A percentile compares a stretch with the other conserved stretches of the same genome.
Conservation (phyloP, 2,113 vertebrate genomes). For the Passer domesticus region DNA sequence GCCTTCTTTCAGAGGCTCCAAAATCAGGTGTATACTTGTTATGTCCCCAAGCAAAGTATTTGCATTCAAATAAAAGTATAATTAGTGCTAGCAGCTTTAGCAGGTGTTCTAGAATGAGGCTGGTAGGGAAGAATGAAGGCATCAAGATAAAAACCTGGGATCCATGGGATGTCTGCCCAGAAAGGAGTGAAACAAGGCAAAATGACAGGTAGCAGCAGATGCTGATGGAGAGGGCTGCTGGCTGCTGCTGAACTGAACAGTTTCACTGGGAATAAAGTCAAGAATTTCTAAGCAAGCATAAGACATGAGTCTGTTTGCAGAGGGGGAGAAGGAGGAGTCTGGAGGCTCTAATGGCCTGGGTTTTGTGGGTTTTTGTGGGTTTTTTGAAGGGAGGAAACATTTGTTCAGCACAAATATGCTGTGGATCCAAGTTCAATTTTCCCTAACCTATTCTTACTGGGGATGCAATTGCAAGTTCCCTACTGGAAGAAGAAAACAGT, state of each 20-base stretch:
- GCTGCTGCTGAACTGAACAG: not conserved
- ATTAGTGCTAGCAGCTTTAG: conserved; percentile 1
- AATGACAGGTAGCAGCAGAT: conserved; percentile 19
- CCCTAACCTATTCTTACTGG: not conserved
- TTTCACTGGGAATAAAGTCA: not conserved
- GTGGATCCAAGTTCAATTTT: not conserved
- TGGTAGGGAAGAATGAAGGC: not conserved
- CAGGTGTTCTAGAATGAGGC: not conserved
- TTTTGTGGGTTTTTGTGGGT: rapidly evolving
- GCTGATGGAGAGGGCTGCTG: not conserved
- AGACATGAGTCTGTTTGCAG: not conserved
- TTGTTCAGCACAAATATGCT: not conserved
- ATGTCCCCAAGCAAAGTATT: conserved; percentile 18
- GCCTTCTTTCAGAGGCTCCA: not conserved
- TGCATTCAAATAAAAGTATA: not conserved
- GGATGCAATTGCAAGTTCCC: not conserved
- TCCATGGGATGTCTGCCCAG: not conserved
- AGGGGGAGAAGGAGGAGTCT: not conserved
- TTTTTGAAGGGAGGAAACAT: not conserved
- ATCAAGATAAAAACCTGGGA: not conserved
- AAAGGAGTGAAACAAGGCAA: not conserved
- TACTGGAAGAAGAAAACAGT: not conserved
- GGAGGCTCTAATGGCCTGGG: not conserved
- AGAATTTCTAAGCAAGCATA: not conserved
- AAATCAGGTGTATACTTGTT: not conserved